Conservation (phyloP, 2,888 invertebrate species). For the Stegophylla sp. region DNA sequence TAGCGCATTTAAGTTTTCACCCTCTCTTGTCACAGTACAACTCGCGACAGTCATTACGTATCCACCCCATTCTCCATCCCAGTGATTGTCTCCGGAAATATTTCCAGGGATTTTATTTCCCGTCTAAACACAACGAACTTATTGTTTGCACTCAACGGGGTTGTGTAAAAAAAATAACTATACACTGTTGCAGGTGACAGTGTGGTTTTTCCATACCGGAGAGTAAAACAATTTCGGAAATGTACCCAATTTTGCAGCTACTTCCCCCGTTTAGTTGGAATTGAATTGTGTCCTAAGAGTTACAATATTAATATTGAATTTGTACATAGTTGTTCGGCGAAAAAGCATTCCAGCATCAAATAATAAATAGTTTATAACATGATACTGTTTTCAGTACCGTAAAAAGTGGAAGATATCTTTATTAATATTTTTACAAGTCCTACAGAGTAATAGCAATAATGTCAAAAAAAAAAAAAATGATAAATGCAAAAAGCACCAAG, state of each 20-base stretch:
- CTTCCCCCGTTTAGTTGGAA: not conserved
- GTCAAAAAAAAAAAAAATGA: not conserved
- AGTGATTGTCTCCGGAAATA: constrained; percentile 39
- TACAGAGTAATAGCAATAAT: not conserved
- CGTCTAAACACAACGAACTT: constrained; percentile 42
- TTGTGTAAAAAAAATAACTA: not conserved
- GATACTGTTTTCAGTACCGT: not conserved
- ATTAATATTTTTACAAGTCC: not conserved
- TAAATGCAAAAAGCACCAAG: not conserved
- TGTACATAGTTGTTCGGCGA: not conserved
- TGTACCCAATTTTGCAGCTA: not conserved
- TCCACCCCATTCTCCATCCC: not conserved
- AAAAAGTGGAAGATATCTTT: not conserved
- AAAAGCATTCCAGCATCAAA: not conserved
- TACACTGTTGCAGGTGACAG: not conserved
- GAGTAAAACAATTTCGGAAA: constrained; percentile 15
- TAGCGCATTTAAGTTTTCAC: constrained; percentile 40
- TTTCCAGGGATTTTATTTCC: constrained; percentile 42
- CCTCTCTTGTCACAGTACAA: not conserved
- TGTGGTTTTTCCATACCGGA: not conserved
- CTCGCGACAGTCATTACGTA: constrained; percentile 31
- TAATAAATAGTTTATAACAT: not conserved
- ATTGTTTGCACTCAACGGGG: constrained; percentile 32
- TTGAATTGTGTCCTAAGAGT: not conserved
- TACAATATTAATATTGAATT: not conserved